phyloP scores from a whole-genome alignment of 2,797 vertebrate genomes.

The Podarcis lilfordi region DNA sequence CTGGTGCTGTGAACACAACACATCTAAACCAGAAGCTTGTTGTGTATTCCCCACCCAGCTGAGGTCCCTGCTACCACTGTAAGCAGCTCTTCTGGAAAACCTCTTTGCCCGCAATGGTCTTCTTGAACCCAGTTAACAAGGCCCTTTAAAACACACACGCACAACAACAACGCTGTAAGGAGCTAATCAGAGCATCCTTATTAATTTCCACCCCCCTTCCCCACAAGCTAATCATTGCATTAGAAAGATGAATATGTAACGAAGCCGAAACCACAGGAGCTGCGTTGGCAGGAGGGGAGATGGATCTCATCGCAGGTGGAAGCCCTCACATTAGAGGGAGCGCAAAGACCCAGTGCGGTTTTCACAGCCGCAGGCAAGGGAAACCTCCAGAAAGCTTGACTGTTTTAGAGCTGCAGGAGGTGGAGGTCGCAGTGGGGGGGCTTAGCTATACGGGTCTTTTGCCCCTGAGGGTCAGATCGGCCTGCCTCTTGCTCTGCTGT shows the following conservation, averaged over 20 bases:
- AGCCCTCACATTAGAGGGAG: conserved; percentile 72
- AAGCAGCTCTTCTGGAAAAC: background rate
- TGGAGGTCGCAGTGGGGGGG: conserved; percentile 46
- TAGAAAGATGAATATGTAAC: conserved; percentile 80
- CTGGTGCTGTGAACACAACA: background rate
- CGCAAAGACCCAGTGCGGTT: conserved; percentile 67
- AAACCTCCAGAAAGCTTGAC: conserved; percentile 72
- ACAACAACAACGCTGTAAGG: conserved; percentile 61
- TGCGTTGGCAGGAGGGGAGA: conserved; percentile 69
- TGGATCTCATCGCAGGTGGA: conserved; percentile 70
- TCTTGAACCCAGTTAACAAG: conserved; percentile 64
- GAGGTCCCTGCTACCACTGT: background rate
- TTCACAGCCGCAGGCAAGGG: conserved; percentile 70
- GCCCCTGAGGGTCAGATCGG: background rate
- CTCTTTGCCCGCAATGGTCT: conserved; percentile 40
- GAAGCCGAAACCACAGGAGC: conserved; percentile 76
- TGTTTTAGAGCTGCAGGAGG: conserved; percentile 67
- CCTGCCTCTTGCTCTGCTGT: background rate
- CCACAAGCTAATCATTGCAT: conserved; percentile 79
- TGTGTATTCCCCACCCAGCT: background rate
- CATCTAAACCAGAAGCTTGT: background rate
- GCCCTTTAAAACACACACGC: conserved; percentile 45
- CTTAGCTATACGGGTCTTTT: conserved; percentile 40
- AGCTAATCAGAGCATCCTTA: conserved; percentile 79
- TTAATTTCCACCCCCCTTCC: conserved; percentile 69